Evolutionary conservation across 2,888 invertebrate genomes (phyloP).

Genomic region (Drosophila anomelani): DNA sequence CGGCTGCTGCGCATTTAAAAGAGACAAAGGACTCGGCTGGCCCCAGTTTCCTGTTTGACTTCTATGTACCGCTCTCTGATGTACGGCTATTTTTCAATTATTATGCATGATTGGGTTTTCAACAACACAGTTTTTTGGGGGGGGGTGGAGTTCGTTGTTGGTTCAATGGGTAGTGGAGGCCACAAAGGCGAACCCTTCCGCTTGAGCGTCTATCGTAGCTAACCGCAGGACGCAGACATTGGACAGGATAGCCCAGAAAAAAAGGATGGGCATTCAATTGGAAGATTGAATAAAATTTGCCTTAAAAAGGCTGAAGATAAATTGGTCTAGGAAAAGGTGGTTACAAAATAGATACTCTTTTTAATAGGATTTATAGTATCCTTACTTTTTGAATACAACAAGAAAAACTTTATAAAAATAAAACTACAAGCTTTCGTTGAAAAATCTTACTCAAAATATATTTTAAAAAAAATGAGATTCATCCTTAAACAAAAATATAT

Average conservation of each 20-base stretch:
- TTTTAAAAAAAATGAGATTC: too few relatives aligned
- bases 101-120: slow-evolving; percentile 81
- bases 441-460: too few relatives aligned
- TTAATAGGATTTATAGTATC: too few relatives aligned
- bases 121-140: slow-evolving; percentile 49
- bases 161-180: slow-evolving; percentile 11
- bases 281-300: slow-evolving; percentile 85
- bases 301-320: slow-evolving; percentile 68
- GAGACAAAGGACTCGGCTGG: slow-evolving; percentile 40
- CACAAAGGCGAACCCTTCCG: slow-evolving; percentile 68
- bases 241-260: slow-evolving; percentile 44
- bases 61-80: slow-evolving; percentile 32
- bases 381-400: too few relatives aligned
- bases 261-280: slow-evolving; percentile 77
- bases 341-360: slow-evolving; percentile 13
- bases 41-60: slow-evolving; percentile 45
- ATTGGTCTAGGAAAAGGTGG: background rate
- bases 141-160: slow-evolving; percentile 3
- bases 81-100: slow-evolving; percentile 73
- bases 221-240: slow-evolving; percentile 64
- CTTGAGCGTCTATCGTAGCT: slow-evolving; percentile 74
- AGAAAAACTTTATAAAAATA: too few relatives aligned
- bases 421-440: too few relatives aligned
- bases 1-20: slow-evolving; percentile 39
- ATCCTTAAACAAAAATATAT: too few relatives aligned